These are phyloP conservation scores for Origma solitaria DNA, from an alignment of 2,113 vertebrate species.

Conservation along the genomic window DNA sequence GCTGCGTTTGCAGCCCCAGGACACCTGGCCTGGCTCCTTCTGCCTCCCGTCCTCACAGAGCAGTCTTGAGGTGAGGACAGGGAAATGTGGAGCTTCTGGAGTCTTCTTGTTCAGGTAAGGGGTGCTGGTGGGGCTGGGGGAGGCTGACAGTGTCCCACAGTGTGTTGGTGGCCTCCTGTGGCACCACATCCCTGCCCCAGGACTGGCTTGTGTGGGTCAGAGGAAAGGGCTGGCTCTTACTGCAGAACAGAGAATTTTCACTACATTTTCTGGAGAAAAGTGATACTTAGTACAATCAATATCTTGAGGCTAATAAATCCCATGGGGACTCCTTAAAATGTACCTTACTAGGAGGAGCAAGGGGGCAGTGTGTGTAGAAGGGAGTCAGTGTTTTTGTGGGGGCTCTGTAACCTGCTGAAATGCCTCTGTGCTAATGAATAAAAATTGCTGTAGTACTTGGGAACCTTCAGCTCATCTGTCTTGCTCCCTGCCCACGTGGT, in stretches of 20 bases:
- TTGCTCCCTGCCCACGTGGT: not conserved
- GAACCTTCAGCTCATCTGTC: not conserved
- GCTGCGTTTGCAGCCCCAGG: not conserved
- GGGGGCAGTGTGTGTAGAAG: not conserved
- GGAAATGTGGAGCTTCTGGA: fast-evolving
- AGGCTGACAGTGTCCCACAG: fast-evolving
- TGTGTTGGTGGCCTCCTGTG: not conserved
- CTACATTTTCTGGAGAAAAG: not conserved
- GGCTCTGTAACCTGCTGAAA: not conserved
- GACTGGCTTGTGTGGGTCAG: fast-evolving
- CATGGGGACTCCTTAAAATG: not conserved
- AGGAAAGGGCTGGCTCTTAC: not conserved
- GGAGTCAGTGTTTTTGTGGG: not conserved
- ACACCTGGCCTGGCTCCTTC: not conserved
- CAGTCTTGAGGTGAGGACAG: fast-evolving
- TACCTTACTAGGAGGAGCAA: not conserved
- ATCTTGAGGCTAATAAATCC: not conserved
- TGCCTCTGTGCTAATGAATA: not conserved
- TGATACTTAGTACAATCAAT: not conserved
- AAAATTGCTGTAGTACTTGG: not conserved
- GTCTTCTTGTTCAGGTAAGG: not conserved
- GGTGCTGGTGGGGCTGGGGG: not conserved
- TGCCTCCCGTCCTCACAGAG: not conserved
- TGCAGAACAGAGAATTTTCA: not conserved
- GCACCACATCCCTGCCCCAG: fast-evolving